Base-by-base conservation (phyloP, 2,113 vertebrate species). In the Microcebus griseorufus region DNA sequence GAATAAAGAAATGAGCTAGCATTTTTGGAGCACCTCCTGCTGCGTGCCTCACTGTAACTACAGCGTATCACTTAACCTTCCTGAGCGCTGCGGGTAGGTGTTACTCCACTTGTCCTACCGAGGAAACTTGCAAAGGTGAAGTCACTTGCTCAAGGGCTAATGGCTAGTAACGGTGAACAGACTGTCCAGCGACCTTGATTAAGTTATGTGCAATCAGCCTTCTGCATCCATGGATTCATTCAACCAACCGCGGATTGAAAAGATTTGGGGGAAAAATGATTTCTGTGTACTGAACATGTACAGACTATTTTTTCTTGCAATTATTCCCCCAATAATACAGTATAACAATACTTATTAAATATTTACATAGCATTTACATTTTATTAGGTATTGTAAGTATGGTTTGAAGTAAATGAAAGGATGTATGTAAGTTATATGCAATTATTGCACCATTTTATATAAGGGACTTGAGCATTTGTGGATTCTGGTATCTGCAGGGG, bases 21-120 rank as follows among this genome's bases (percentile, higher is more conserved):
- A 81, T 27, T 73, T 78, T 53, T 2, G 45, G 89, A 67, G 76
- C 5, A 12, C 17, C 34, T 79, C 6, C 69, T 7, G 13, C 69
- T 5, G 13, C 0, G 13, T 60, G 39, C 10, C 0, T 7, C 27
- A 14, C 39, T 17, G 23, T 64, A 81, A 80, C 32, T 25, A 51
- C 12, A 75, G 58, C 27, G 9, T 2, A 53, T 62, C 13, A n/a
- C 0, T 11, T 32, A 17, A 53, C 10, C 16, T 42, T 39, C 62
- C 0, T 5, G 11, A 0, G 2, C 25, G 34, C 22, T 4, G 18
- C 29, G 22, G 27, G 75, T 11, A 60, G 53, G 72, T 14, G 2
- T 88, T 65, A 60, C 9, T 53, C 45, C 13, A 16, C 80, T 42
- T 42, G 23, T 73, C 58, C 37, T 7, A 58, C 9, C 1, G 2